A percentile compares a stretch with the other conserved stretches of the same genome.
Evolutionary conservation across 2,888 invertebrate species (phyloP).

Genomic region (Plagodis pulveraria): DNA sequence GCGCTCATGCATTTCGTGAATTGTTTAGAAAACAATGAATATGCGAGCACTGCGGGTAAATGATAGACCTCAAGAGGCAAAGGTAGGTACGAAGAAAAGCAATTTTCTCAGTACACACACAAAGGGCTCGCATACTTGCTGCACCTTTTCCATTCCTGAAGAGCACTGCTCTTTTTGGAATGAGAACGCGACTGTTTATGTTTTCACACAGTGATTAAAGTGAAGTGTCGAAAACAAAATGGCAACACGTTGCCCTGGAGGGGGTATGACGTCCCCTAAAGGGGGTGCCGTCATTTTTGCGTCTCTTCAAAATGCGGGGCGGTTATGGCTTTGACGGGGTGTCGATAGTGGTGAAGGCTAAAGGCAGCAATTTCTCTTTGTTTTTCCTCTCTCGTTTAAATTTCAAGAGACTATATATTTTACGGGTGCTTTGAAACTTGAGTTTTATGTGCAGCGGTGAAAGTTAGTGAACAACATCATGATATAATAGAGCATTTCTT

Average conservation of each 20-base stretch:
- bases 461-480: slow-evolving; percentile 3
- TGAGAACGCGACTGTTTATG: slow-evolving; percentile 76
- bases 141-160: slow-evolving; percentile 46
- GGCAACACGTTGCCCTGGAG: slow-evolving; percentile 51
- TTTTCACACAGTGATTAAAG: slow-evolving; percentile 82
- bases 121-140: slow-evolving; percentile 58
- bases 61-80: slow-evolving; percentile 46
- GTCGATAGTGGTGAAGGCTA: slow-evolving; percentile 64
- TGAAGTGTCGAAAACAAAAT: slow-evolving; percentile 84
- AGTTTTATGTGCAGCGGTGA: slow-evolving; percentile 13
- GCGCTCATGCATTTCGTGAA: slow-evolving; percentile 6
- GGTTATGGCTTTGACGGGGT: slow-evolving; percentile 66
- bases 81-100: slow-evolving; percentile 48
- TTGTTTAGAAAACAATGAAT: slow-evolving; percentile 27
- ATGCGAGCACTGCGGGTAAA: slow-evolving; percentile 12
- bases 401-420: slow-evolving; percentile 28
- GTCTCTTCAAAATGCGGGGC: slow-evolving; percentile 53
- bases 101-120: slow-evolving; percentile 55
- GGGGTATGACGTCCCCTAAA: slow-evolving; percentile 35
- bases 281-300: slow-evolving; percentile 48
- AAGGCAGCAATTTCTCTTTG: slow-evolving; percentile 69
- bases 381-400: slow-evolving; percentile 42
- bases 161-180: slow-evolving; percentile 76
- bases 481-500: slow-evolving; percentile 1
- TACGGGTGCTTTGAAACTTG: slow-evolving; percentile 14